These are phyloP conservation scores for Ditylenchus weischeri DNA, from an alignment of 2,888 invertebrate species.

Conservation along the genomic window DNA sequence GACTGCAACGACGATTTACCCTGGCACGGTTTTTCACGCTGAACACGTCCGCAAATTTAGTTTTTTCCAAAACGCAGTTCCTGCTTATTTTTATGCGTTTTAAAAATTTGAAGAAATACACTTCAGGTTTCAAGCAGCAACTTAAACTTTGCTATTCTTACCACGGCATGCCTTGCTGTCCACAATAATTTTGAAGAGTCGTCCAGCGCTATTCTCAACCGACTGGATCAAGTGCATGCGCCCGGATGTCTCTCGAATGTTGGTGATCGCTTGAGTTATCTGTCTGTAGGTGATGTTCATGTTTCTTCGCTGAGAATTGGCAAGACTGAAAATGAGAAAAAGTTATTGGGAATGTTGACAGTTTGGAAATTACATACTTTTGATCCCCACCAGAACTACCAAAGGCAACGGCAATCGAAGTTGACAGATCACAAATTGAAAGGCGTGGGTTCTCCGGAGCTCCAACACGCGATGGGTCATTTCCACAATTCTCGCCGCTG, in stretches of 20 bases:
- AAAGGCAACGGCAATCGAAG: slow-evolving; percentile 74
- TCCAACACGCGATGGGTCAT: slow-evolving; percentile 98
- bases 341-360: slow-evolving; percentile 25
- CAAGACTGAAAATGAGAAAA: slow-evolving; percentile 40
- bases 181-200: slow-evolving; percentile 82
- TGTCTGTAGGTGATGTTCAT: slow-evolving; percentile 91
- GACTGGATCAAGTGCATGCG: slow-evolving; percentile 92
- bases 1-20: too few relatives aligned
- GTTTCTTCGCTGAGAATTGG: slow-evolving; percentile 55
- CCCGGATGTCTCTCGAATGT: slow-evolving; percentile 96
- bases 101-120: too few relatives aligned
- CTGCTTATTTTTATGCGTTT: too few relatives aligned
- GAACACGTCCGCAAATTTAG: too few relatives aligned
- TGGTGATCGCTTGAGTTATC: slow-evolving; percentile 88
- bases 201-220: slow-evolving; percentile 92
- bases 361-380: slow-evolving; percentile 36
- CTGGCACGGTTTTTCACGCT: too few relatives aligned
- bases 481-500: slow-evolving; percentile 92
- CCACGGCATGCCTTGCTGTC: slow-evolving; percentile 62
- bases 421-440: slow-evolving; percentile 90
- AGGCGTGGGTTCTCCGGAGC: slow-evolving; percentile 95
- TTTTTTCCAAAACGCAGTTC: too few relatives aligned
- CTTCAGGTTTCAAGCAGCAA: slow-evolving; percentile 98
- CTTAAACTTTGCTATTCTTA: slow-evolving; percentile 93
- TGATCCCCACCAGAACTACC: slow-evolving; percentile 52